Evolutionary conservation across 2,797 vertebrate genomes (phyloP), one percentile per base, ranked within the genome.

Genomic region (Perodicticus potto): DNA sequence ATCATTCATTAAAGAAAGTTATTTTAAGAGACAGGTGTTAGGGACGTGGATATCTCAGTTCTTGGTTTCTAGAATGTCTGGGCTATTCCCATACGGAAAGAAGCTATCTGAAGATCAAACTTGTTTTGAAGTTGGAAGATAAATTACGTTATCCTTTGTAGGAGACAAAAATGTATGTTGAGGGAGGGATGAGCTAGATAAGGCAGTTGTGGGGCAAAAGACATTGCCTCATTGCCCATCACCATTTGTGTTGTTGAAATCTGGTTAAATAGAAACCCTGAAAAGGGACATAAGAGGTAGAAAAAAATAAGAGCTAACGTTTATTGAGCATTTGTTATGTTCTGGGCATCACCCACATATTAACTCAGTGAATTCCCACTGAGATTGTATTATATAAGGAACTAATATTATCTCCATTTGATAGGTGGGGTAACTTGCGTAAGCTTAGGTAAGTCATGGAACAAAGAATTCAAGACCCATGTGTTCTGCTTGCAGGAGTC

Each of bases 1-100:
- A 83, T 76, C 80, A 55, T 93, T 94, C 40, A 10, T 69, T 95
- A 72, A 91, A 86, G 73, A 63, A 88, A 92, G n/a, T 81, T 72
- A 23, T 74, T 40, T 74, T 40, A 57, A 72, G 45, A 63, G 69
- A 55, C 0, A 67, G 37, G 37, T 25, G 34, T 9, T 10, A 90
- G 88, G 84, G 70, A 67, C 34, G 1, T 34, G 81, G 55, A 25
- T 12, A 43, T 20, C 16, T 22, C 8, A 14, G 27, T 67, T 89
- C 55, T 84, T 78, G n/a, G 59, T 76, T 93, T 86, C 84, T 80
- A 83, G 86, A 84, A 22, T 14, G 49, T 76, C 76, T 74, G 45
- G 49, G 55, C 34, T 83, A 34, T 86, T 49, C 22, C 34, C 70
- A 2, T 16, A 40, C 11, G 65, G 57, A 91, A 55, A 80, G 29